Evolutionary conservation across 30 jellyfish, hydroid and myxozoan species (phyloP).

Genomic region (Nemopilema nomurai): DNA sequence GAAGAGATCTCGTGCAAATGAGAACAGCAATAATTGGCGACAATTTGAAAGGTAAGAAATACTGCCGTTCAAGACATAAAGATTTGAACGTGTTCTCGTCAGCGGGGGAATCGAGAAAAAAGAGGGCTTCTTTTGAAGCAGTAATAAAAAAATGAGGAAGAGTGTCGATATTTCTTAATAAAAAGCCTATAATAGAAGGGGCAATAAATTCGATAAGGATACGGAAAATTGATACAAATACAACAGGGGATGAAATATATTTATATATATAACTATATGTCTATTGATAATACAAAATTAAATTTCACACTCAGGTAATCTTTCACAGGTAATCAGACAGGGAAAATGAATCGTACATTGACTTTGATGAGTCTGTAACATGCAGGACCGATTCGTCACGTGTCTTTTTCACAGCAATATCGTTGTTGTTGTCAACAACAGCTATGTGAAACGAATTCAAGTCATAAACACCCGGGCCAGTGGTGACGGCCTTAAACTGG

Average conservation of each 20-base stretch:
- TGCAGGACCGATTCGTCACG: constrained; percentile 38
- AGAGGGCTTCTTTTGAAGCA: too few relatives aligned
- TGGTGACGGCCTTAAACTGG: constrained; percentile 30
- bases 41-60: too few relatives aligned
- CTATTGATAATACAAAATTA: not conserved
- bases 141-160: too few relatives aligned
- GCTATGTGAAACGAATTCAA: constrained; percentile 30
- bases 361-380: constrained; percentile 20
- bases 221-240: not conserved
- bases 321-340: not conserved
- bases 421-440: not conserved
- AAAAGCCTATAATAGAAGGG: not conserved
- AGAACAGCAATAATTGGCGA: too few relatives aligned
- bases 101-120: too few relatives aligned
- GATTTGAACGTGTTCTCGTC: too few relatives aligned
- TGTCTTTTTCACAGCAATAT: constrained; percentile 7
- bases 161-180: too few relatives aligned
- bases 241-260: too few relatives aligned
- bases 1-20: too few relatives aligned
- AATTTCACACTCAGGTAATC: not conserved
- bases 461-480: constrained; percentile 49
- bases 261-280: not conserved
- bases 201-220: not conserved
- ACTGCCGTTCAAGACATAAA: too few relatives aligned
- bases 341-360: not conserved